phyloP scores from a whole-genome alignment of 2,797 vertebrate genomes.

The Margarornis squamiger region DNA sequence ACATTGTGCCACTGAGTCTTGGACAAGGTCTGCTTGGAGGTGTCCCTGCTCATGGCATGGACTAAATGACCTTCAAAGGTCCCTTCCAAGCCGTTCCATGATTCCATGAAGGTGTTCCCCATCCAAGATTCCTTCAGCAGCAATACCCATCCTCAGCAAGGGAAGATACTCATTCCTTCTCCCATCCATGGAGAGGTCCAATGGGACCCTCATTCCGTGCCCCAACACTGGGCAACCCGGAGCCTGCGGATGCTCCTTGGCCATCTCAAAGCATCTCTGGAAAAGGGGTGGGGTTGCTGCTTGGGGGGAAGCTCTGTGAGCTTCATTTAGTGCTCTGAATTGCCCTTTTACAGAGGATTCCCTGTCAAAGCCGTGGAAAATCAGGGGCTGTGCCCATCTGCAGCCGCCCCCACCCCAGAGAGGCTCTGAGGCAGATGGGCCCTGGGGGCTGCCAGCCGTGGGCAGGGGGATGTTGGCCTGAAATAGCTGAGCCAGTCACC shows the following conservation, averaged over 20 bases:
- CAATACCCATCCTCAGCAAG: neutral
- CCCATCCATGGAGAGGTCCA: neutral
- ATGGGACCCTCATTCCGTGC: neutral
- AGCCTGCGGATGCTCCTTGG: neutral
- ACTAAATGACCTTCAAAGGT: neutral
- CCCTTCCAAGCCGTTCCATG: neutral
- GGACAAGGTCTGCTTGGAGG: neutral
- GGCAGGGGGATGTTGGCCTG: neutral
- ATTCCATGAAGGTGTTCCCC: neutral
- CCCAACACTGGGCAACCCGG: neutral
- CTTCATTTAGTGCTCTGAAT: neutral
- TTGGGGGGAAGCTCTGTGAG: neutral
- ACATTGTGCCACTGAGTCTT: accelerated
- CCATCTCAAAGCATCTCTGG: neutral
- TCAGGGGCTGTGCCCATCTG: neutral
- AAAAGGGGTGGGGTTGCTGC: neutral
- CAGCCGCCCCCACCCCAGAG: neutral
- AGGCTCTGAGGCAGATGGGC: neutral
- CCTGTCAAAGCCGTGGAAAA: neutral
- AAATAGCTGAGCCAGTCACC: neutral
- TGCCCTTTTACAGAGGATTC: neutral
- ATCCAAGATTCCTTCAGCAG: neutral
- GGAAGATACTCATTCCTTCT: neutral
- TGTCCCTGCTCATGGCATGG: neutral
- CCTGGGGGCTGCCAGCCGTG: accelerated